Evolutionary conservation across 2,113 vertebrate genomes (phyloP).

Genomic region (Lepisosteus oculatus): DNA sequence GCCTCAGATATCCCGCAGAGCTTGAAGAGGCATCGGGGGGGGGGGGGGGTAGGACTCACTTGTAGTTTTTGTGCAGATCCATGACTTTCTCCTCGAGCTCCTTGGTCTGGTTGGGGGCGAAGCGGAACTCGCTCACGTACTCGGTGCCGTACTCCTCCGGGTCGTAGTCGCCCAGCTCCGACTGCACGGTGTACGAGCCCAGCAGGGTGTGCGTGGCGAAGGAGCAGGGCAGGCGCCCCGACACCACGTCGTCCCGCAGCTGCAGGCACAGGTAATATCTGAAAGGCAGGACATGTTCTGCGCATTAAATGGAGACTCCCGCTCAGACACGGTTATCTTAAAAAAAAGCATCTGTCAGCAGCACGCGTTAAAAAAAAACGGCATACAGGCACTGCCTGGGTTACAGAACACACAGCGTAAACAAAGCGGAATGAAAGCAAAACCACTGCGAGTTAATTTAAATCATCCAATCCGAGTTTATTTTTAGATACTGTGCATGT

Average conservation of each 20-base stretch:
- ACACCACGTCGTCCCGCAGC: constrained; percentile 88
- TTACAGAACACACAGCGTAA: neutral
- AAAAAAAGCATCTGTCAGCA: too few species aligned
- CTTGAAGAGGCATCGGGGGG: too few species aligned
- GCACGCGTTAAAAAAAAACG: too few species aligned
- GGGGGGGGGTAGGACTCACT: constrained; percentile 57
- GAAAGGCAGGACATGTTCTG: constrained; percentile 3
- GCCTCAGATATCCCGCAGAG: too few species aligned
- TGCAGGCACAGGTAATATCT: constrained; percentile 97
- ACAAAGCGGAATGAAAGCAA: neutral
- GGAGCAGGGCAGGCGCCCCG: constrained; percentile 90
- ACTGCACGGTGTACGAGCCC: constrained; percentile 91
- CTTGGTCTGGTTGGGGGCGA: constrained; percentile 90
- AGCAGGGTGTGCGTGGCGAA: constrained; percentile 88
- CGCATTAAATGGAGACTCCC: too few species aligned
- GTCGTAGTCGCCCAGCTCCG: constrained; percentile 91
- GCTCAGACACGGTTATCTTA: too few species aligned
- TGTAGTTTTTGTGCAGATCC: constrained; percentile 93
- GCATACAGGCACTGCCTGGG: too few species aligned
- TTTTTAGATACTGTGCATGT: too few species aligned
- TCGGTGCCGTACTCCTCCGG: constrained; percentile 81
- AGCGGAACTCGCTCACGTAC: constrained; percentile 86
- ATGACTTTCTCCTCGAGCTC: constrained; percentile 94
- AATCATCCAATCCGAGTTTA: neutral
- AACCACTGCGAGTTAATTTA: neutral